Evolutionary conservation across 1,140 invertebrate species (phyloP), one percentile per base, ranked within the genome.

Genomic region (Eriocheir sinensis): DNA sequence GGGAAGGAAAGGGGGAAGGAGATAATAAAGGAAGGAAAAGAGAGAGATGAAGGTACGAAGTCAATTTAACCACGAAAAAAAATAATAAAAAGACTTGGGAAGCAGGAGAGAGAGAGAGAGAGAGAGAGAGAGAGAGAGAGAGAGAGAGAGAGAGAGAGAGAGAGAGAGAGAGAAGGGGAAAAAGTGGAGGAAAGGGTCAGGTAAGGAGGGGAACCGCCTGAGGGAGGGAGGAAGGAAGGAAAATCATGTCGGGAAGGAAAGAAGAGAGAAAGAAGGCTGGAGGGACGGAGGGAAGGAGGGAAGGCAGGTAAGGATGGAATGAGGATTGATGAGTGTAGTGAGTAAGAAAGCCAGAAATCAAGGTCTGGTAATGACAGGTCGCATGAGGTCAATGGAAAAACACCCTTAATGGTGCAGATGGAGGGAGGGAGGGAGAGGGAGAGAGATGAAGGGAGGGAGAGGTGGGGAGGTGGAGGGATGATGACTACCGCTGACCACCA

Each of bases 111-210:
- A 72, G 60, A 72, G 60, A 72, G 60, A 72, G 60, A 72, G 60
- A 72, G 60, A 72, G 60, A 72, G 60, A 72, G 60, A 72, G 60
- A 72, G 60, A 72, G 60, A 72, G 60, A 72, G 60, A 72, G 60
- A 72, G 60, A 72, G 60, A 72, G 60, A 72, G 60, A 72, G 60
- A 72, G 60, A 72, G 60, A 72, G 60, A 72, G 60, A 72, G 60
- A 72, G 60, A 72, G 60, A 72, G 60, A 60, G 53, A 60, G 53
- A 60, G 53, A 60, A 21, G 27, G 53, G 2, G 15, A 88, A 40
- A 30, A 21, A 41, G 36, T 1, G 38, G 32, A 17, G 2, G 32
- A 3, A 36, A n/a, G 34, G 36, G 85, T 0, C 4, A 44, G 4
- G 36, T 2, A 40, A 3, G 32, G 15, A 86, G 83, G n/a, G 15